Conservation (phyloP, 2,113 vertebrate genomes). For the Nestor notabilis region DNA sequence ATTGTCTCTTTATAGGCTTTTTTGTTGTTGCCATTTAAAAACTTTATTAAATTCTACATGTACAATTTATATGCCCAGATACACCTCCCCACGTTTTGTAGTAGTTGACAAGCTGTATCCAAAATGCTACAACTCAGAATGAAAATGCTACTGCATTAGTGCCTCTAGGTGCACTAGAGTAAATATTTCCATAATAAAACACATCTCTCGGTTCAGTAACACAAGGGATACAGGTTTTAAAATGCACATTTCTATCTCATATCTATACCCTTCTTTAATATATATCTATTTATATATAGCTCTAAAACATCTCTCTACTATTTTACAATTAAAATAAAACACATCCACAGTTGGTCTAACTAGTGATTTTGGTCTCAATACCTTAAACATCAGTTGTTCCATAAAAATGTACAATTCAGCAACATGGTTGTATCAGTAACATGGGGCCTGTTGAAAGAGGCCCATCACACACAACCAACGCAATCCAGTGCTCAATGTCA, state of each 20-base stretch:
- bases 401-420: constrained; percentile 73
- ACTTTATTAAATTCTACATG: not conserved
- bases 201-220: not conserved
- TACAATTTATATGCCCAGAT: not conserved
- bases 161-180: constrained; percentile 27
- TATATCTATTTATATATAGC: constrained; percentile 58
- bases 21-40: not conserved
- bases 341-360: constrained; percentile 69
- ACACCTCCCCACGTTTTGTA: not conserved
- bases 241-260: constrained; percentile 50
- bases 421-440: constrained; percentile 47
- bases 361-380: constrained; percentile 76
- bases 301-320: constrained; percentile 73
- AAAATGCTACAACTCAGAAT: constrained; percentile 51
- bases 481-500: constrained; percentile 75
- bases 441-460: constrained; percentile 37
- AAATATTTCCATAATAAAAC: constrained; percentile 9
- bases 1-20: not conserved
- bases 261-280: constrained; percentile 67
- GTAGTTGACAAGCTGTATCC: constrained; percentile 32
- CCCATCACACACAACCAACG: constrained; percentile 47
- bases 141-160: constrained; percentile 27
- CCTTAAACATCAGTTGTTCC: constrained; percentile 68
- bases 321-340: constrained; percentile 79
- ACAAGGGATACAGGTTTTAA: constrained; percentile 26